phyloP scores from a whole-genome alignment of 2,888 invertebrate genomes.

The Vesta saturnalis region DNA sequence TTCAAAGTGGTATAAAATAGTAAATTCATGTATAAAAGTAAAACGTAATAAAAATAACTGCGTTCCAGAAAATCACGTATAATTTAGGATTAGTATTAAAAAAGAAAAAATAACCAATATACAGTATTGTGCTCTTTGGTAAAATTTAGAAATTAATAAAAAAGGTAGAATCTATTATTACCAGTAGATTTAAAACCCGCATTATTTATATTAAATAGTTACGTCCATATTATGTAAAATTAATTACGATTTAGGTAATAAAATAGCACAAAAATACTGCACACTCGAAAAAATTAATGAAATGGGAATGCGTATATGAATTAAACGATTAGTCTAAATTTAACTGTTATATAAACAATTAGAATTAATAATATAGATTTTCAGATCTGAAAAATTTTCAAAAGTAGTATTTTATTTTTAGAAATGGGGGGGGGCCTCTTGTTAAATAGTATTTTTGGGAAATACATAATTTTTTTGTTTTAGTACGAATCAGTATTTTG shows the following conservation, averaged over 20 bases:
- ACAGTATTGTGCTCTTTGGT: constrained; percentile 31
- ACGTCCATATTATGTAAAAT: neutral
- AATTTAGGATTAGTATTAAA: constrained; percentile 24
- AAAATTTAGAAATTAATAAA: constrained; percentile 16
- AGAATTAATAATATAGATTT: neutral
- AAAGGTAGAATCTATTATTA: neutral
- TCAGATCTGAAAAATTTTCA: neutral
- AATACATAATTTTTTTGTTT: constrained; percentile 18
- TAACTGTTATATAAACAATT: constrained; percentile 15
- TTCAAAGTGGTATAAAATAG: constrained; percentile 48
- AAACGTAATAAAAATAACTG: constrained; percentile 29
- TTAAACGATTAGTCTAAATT: constrained; percentile 22
- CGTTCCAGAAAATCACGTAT: constrained; percentile 48
- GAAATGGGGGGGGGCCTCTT: neutral
- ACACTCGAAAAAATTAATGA: constrained; percentile 18
- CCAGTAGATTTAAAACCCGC: no score
- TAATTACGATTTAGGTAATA: constrained; percentile 3
- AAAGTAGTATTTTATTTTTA: neutral
- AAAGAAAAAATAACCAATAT: constrained; percentile 6
- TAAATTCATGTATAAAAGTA: constrained; percentile 52
- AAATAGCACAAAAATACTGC: constrained; percentile 23
- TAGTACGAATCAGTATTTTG: constrained; percentile 27
- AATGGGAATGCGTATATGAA: constrained; percentile 32
- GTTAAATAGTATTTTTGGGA: neutral
- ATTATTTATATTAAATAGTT: neutral